Percentiles rank a stretch among this genome's conserved stretches.
Conservation (phyloP, 2,888 invertebrate genomes). For the Isotomurus palustris region DNA sequence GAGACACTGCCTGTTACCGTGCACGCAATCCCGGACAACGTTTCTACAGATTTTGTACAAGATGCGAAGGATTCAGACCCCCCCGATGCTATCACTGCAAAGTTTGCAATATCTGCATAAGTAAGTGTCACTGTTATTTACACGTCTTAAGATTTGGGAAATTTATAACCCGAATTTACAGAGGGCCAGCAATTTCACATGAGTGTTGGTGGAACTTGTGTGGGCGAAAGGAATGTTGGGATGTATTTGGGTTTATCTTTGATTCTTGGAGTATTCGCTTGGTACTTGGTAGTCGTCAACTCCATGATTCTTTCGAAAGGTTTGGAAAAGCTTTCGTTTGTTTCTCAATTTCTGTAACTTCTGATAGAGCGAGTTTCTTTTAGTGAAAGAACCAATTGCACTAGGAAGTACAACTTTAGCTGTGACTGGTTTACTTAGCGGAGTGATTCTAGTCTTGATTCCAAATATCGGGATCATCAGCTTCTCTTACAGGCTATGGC, state of each 20-base stretch:
- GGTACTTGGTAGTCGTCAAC: constrained; percentile 11
- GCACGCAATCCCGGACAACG: constrained; percentile 14
- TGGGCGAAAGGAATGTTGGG: constrained; percentile 18
- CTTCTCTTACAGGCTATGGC: no score
- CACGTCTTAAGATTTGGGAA: not conserved
- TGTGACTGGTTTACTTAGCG: no score
- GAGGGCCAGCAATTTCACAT: constrained; percentile 24
- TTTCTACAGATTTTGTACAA: constrained; percentile 20
- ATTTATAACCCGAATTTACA: not conserved
- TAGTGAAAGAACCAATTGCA: no score
- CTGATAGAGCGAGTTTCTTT: no score
- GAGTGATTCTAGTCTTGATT: no score
- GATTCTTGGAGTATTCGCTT: constrained; percentile 6
- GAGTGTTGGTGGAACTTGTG: constrained; percentile 16
- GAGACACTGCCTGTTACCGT: constrained; percentile 18
- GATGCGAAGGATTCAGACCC: constrained; percentile 22
- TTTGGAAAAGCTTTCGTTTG: no score
- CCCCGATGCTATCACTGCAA: constrained; percentile 23
- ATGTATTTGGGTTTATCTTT: constrained; percentile 9
- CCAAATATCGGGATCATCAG: no score
- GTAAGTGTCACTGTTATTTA: constrained; percentile 7
- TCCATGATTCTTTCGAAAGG: not conserved
- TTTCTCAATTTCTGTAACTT: no score
- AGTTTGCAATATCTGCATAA: constrained; percentile 22
- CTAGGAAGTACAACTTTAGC: no score